Conservation (phyloP, 2,888 invertebrate genomes). For the Dasysyrphus tricinctus region DNA sequence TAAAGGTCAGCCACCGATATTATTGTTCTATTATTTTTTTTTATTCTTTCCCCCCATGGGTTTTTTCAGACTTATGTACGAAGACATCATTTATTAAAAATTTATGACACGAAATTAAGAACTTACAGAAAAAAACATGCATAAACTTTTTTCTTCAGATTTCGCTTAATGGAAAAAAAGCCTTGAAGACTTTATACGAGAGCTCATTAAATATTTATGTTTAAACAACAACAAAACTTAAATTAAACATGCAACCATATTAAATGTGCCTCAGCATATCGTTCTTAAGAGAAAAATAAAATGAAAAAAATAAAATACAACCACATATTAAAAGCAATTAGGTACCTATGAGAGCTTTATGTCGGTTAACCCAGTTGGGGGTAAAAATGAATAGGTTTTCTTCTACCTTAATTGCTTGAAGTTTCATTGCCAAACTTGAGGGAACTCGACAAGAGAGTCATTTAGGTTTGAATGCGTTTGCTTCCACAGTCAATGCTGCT, state of each 20-base stretch:
- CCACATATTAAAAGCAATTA: conserved; percentile 22
- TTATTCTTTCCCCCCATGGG: background rate
- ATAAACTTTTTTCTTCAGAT: background rate
- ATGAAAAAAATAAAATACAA: too few relatives aligned
- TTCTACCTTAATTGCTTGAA: conserved; percentile 26
- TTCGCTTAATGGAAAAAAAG: background rate
- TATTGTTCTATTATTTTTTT: conserved; percentile 12
- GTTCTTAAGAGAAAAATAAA: background rate
- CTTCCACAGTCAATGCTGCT: background rate
- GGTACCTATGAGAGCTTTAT: background rate
- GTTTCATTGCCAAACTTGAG: conserved; percentile 32
- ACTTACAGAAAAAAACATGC: background rate
- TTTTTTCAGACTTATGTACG: background rate
- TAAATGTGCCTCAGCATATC: background rate
- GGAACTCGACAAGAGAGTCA: conserved; percentile 3
- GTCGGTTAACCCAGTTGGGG: conserved; percentile 4
- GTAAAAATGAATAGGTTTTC: conserved; percentile 10
- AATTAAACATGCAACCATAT: conserved; percentile 21
- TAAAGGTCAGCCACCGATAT: conserved; percentile 30
- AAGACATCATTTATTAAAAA: conserved; percentile 28
- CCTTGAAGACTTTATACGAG: background rate
- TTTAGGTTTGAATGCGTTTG: conserved; percentile 6
- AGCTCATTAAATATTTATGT: conserved; percentile 18
- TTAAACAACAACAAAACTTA: conserved; percentile 3
- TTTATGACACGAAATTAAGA: conserved; percentile 17